Percentiles rank a stretch among this genome's conserved stretches.
Conservation (phyloP, 2,888 invertebrate genomes). For the Adelphocoris suturalis region DNA sequence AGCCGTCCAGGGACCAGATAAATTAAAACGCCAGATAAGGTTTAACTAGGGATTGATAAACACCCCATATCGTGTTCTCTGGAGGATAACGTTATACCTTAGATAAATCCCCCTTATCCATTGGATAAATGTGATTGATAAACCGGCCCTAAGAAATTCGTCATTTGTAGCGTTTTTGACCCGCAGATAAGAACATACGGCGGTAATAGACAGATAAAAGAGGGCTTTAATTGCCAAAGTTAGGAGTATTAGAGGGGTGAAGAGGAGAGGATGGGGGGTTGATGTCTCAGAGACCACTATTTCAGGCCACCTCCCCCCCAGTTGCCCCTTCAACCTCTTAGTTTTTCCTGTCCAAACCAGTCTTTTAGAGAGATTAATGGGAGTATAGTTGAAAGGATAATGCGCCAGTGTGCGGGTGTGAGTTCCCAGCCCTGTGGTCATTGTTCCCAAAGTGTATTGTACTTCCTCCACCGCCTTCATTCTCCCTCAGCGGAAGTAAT, state of each 20-base stretch:
- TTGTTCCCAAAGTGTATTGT: conserved; percentile 49
- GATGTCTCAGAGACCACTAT: conserved; percentile 39
- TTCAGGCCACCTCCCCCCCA: not conserved
- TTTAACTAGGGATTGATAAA: too few relatives aligned
- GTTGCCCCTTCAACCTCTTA: not conserved
- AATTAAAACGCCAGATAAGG: too few relatives aligned
- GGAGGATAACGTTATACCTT: too few relatives aligned
- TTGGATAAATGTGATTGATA: too few relatives aligned
- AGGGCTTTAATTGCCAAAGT: conserved; percentile 51
- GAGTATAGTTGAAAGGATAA: conserved; percentile 38
- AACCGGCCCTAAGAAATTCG: too few relatives aligned
- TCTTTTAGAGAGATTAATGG: conserved; percentile 51
- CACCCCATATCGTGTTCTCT: too few relatives aligned
- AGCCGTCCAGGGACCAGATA: too few relatives aligned
- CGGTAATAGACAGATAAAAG: conserved; percentile 34
- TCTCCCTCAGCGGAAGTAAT: not conserved
- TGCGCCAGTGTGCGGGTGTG: not conserved
- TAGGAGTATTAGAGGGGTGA: not conserved
- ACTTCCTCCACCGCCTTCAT: not conserved
- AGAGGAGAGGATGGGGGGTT: not conserved
- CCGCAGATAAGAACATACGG: not conserved
- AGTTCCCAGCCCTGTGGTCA: not conserved
- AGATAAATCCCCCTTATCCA: too few relatives aligned
- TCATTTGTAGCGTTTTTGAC: not conserved
- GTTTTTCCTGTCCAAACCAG: conserved; percentile 55